These are phyloP conservation scores for Brevipalpus yothersi DNA, from an alignment of 1,140 invertebrate species.

Conservation along the genomic window DNA sequence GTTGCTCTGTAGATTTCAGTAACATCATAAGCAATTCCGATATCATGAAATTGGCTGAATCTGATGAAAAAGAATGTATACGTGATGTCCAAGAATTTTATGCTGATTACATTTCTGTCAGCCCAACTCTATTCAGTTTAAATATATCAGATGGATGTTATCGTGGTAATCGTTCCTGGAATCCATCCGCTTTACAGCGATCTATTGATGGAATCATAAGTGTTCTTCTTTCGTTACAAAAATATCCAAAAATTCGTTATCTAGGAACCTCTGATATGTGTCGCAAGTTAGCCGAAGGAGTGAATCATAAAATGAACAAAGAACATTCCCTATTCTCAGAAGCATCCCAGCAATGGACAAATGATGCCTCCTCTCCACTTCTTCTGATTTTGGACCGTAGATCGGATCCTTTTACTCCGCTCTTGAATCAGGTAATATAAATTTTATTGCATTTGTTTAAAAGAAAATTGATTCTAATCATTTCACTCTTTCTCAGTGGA, in stretches of 20 bases:
- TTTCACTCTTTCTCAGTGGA: constrained; percentile 43
- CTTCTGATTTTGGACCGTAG: constrained; percentile 66
- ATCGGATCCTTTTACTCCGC: constrained; percentile 81
- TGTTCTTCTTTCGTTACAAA: constrained; percentile 69
- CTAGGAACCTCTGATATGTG: constrained; percentile 66
- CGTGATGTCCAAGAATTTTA: constrained; percentile 76
- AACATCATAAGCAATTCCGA: constrained; percentile 92
- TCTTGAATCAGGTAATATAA: constrained; percentile 51
- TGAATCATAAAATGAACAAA: constrained; percentile 54
- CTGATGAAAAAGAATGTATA: constrained; percentile 90
- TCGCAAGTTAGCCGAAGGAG: constrained; percentile 54
- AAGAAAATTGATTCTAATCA: neutral
- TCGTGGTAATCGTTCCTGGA: constrained; percentile 42
- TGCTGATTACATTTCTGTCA: constrained; percentile 76
- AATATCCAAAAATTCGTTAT: constrained; percentile 69
- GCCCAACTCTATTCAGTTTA: constrained; percentile 56
- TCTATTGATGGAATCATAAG: constrained; percentile 59
- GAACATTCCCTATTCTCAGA: constrained; percentile 51
- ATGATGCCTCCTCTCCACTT: constrained; percentile 37
- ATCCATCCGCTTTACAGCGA: constrained; percentile 39
- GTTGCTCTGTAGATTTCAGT: constrained; percentile 54
- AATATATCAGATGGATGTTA: constrained; percentile 24
- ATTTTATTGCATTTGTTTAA: neutral
- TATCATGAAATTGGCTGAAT: constrained; percentile 81
- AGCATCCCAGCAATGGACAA: neutral